Percentiles rank a stretch among this genome's conserved stretches.
Evolutionary conservation across 2,797 vertebrate species (phyloP).

Genomic region (Esox masquinongy): DNA sequence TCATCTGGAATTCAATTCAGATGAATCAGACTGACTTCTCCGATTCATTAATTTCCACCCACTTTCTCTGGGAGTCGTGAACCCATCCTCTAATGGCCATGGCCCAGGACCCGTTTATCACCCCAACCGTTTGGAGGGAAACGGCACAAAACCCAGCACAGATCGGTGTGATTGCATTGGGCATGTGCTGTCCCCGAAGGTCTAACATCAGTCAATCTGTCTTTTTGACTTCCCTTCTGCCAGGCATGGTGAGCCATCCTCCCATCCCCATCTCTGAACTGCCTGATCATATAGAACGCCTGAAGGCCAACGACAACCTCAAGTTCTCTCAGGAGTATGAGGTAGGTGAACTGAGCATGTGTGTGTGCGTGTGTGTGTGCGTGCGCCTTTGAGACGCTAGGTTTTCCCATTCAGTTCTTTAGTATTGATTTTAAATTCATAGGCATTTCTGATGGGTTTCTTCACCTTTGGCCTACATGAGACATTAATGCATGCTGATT

Average conservation of each 20-base stretch:
- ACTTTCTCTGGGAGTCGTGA: too few species aligned
- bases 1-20: too few species aligned
- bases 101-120: too few species aligned
- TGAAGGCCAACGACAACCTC: conserved; percentile 99
- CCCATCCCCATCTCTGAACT: conserved; percentile 93
- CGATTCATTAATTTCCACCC: too few species aligned
- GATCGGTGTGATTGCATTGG: conserved; percentile 36
- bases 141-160: too few species aligned
- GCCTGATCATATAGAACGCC: conserved; percentile 92
- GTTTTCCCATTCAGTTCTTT: not conserved
- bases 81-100: too few species aligned
- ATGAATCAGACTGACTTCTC: too few species aligned
- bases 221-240: conserved; percentile 53
- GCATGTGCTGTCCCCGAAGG: not conserved
- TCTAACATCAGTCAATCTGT: conserved; percentile 39
- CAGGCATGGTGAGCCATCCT: conserved; percentile 97
- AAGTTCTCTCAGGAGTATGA: conserved; percentile 99
- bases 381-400: too few species aligned
- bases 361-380: not conserved
- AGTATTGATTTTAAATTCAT: not conserved
- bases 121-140: too few species aligned
- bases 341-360: conserved; percentile 55
- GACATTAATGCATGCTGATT: too few species aligned
- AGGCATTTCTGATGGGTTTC: too few species aligned
- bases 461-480: too few species aligned